Conservation (phyloP, 2,888 invertebrate species). For the Lasioglossum lativentre region DNA sequence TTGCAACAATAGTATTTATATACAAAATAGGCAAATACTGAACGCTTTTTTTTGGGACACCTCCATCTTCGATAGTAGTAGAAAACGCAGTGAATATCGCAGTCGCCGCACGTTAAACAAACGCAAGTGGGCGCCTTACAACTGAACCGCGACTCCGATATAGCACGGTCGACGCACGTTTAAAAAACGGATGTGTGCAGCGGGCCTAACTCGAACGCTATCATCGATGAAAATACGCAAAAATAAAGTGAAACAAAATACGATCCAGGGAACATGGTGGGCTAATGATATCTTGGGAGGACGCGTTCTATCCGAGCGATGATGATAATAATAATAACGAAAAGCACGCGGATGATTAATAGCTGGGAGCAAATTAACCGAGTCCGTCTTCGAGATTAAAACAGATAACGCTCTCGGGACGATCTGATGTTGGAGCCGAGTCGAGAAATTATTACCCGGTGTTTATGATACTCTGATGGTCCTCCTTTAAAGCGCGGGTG, state of each 20-base stretch:
- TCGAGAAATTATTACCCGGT: conserved; percentile 6
- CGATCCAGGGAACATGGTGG: background rate
- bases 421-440: background rate
- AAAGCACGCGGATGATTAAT: background rate
- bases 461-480: background rate
- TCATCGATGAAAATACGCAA: background rate
- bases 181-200: no score
- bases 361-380: background rate
- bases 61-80: no score
- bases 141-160: no score
- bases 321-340: background rate
- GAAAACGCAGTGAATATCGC: no score
- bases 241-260: background rate
- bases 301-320: background rate
- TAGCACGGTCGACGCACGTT: no score
- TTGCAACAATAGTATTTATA: no score
- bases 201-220: no score
- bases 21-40: no score
- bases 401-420: background rate
- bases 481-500: background rate
- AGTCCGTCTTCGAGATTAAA: background rate
- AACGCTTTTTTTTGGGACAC: no score
- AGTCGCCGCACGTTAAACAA: no score
- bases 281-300: background rate
- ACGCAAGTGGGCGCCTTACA: no score